Evolutionary conservation across 2,113 vertebrate genomes (phyloP).

Genomic region (Myrmecophaga tridactyla): DNA sequence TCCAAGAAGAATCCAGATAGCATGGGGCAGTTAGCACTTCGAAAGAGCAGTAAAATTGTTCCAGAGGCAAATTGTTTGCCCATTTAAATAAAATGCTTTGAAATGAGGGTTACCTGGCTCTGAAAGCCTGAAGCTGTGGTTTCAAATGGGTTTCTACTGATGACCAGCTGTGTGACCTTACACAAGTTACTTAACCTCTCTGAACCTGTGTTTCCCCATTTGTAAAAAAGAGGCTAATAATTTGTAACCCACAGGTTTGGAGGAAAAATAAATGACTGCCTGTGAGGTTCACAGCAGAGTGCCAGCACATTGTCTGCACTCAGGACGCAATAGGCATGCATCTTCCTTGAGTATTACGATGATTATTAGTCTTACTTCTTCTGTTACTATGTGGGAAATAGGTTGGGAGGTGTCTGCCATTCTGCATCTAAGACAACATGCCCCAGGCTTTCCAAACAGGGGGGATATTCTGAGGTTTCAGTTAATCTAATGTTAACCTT

Average conservation of each 20-base stretch:
- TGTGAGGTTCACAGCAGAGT: neutral
- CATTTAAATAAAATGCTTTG: neutral
- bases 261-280: neutral
- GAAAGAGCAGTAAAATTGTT: neutral
- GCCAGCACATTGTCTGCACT: fast-evolving
- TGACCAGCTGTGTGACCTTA: neutral
- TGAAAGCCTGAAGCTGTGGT: neutral
- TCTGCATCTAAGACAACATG: fast-evolving
- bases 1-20: neutral
- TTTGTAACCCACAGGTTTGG: too few species aligned
- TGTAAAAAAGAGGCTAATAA: neutral
- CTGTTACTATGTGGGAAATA: fast-evolving
- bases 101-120: neutral
- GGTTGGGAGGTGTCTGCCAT: neutral
- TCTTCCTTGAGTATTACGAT: fast-evolving
- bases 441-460: neutral
- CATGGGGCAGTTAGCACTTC: neutral
- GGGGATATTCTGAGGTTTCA: neutral
- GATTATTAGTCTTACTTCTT: fast-evolving
- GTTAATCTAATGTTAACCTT: neutral
- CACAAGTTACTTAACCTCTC: neutral
- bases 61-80: neutral
- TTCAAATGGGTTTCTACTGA: neutral
- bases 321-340: too few species aligned
- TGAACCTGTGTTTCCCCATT: neutral